phyloP scores from a whole-genome alignment of 2,888 invertebrate genomes.

The Euproctis similis region DNA sequence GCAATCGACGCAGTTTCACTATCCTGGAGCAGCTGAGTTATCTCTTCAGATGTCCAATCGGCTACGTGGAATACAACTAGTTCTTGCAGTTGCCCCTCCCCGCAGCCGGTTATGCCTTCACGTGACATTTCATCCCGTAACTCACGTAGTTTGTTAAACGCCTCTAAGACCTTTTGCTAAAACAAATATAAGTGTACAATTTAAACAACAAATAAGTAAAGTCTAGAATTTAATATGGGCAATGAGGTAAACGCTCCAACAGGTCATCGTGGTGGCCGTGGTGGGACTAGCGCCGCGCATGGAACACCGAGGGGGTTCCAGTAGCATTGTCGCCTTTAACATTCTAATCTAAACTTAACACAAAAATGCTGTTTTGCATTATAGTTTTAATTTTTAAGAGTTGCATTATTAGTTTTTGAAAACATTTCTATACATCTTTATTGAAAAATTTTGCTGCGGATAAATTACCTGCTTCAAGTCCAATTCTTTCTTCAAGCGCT shows the following conservation, averaged over 20 bases:
- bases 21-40: conserved; percentile 51
- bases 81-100: conserved; percentile 39
- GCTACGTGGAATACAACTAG: conserved; percentile 59
- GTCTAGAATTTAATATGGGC: no score
- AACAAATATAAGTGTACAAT: no score
- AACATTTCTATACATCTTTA: not conserved
- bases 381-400: no score
- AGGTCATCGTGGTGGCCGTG: no score
- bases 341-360: no score
- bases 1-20: conserved; percentile 32
- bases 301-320: no score
- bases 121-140: conserved; percentile 47
- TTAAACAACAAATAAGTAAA: no score
- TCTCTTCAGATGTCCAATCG: conserved; percentile 59
- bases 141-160: conserved; percentile 43
- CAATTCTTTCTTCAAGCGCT: conserved; percentile 57
- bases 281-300: no score
- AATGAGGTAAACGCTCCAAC: no score
- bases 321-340: no score
- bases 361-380: no score
- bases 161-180: conserved; percentile 55
- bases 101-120: conserved; percentile 41
- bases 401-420: no score
- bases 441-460: not conserved
- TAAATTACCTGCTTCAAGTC: conserved; percentile 65